phyloP scores from a whole-genome alignment of 2,797 vertebrate species.

The Carcharodon carcharias region DNA sequence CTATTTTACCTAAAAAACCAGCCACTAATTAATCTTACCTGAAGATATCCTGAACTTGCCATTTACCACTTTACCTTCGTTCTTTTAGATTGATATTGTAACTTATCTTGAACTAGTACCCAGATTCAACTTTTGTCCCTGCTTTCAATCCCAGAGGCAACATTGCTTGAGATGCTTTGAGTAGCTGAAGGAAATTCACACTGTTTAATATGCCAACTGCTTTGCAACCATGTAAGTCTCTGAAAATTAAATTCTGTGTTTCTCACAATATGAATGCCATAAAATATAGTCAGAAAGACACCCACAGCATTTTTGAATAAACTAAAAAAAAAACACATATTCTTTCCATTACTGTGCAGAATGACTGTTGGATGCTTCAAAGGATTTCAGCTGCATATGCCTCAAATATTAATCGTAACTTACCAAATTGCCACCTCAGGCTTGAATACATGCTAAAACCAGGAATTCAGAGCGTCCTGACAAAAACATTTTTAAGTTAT shows the following conservation, averaged over 20 bases:
- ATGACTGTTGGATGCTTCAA: background rate
- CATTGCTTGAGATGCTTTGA: background rate
- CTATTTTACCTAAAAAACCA: background rate
- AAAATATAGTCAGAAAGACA: background rate
- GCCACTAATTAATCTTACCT: background rate
- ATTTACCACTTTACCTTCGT: background rate
- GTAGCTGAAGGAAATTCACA: too few species aligned
- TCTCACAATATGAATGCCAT: background rate
- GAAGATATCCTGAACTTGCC: background rate
- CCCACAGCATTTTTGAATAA: background rate
- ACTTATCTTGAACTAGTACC: background rate
- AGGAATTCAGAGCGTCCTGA: too few species aligned
- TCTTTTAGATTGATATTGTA: background rate
- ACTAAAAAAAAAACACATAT: background rate
- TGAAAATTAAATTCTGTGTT: background rate
- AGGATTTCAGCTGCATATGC: background rate
- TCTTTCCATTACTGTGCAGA: background rate
- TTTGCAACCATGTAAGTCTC: background rate
- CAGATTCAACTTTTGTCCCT: background rate
- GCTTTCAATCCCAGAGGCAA: background rate
- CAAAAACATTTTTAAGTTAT: background rate
- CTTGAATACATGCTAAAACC: background rate
- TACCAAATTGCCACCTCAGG: background rate
- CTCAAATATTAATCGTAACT: background rate
- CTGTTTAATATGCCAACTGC: background rate